Conservation (phyloP, 2,888 invertebrate genomes). For the Epistrophella euchroma region DNA sequence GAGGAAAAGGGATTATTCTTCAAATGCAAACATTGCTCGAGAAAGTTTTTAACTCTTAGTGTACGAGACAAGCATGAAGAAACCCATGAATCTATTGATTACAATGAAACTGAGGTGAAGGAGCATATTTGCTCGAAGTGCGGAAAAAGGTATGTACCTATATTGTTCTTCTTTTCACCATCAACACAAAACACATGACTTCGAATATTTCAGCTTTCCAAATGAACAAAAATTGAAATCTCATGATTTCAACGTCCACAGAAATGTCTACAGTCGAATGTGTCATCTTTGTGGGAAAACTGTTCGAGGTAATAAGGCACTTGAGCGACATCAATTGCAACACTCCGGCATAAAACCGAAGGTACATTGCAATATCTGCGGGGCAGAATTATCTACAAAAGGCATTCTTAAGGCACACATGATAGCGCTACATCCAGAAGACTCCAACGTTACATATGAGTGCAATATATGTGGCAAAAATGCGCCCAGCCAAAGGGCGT, state of each 20-base stretch:
- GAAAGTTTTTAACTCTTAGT: conserved; percentile 16
- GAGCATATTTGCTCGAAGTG: conserved; percentile 36
- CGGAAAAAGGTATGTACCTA: conserved; percentile 57
- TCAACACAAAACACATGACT: not conserved
- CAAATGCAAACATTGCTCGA: conserved; percentile 47
- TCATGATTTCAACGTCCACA: conserved; percentile 57
- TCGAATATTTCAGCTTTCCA: conserved; percentile 30
- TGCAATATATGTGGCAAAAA: conserved; percentile 58
- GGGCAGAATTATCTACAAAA: conserved; percentile 46
- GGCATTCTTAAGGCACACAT: conserved; percentile 60
- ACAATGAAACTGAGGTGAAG: not conserved
- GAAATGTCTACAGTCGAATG: conserved; percentile 44
- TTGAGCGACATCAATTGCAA: conserved; percentile 48
- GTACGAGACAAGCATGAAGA: conserved; percentile 35
- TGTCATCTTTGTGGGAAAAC: conserved; percentile 57
- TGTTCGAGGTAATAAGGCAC: conserved; percentile 58
- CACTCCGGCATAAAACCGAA: conserved; percentile 46
- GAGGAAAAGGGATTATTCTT: conserved; percentile 53
- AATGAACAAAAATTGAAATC: conserved; percentile 51
- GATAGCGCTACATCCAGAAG: conserved; percentile 53
- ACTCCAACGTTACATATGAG: conserved; percentile 29
- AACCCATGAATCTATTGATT: conserved; percentile 5
- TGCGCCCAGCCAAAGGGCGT: conserved; percentile 55
- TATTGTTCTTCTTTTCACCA: not conserved
- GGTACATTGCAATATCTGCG: conserved; percentile 53